These are phyloP conservation scores for Dorcus hopei DNA, from an alignment of 2,888 invertebrate genomes.

Conservation along the genomic window DNA sequence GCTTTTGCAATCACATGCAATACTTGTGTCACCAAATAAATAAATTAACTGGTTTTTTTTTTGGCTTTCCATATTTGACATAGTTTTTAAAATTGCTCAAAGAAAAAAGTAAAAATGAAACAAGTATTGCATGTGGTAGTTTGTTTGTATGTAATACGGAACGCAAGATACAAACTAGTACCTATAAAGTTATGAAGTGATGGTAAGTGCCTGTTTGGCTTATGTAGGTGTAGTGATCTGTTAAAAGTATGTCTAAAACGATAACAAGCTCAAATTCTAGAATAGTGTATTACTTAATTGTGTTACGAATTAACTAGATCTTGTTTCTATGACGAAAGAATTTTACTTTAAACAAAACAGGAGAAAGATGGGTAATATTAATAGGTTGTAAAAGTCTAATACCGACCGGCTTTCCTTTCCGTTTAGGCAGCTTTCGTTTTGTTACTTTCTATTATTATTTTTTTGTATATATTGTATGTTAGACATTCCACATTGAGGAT, in stretches of 20 bases:
- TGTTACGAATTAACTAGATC: slow-evolving; percentile 7
- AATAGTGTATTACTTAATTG: slow-evolving; percentile 6
- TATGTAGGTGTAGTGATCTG: slow-evolving; percentile 20
- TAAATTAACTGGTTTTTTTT: too few relatives aligned
- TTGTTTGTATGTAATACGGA: slow-evolving; percentile 8
- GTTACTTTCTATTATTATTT: slow-evolving; percentile 2
- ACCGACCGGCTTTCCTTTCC: slow-evolving; percentile 4
- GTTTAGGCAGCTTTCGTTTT: slow-evolving; percentile 23
- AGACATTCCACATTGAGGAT: slow-evolving; percentile 21
- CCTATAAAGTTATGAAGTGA: slow-evolving; percentile 24
- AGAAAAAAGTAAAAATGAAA: background rate
- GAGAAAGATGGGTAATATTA: background rate
- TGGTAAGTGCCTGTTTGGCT: slow-evolving; percentile 28
- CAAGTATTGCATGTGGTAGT: slow-evolving; percentile 13
- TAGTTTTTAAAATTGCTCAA: background rate
- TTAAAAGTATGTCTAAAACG: slow-evolving; percentile 15
- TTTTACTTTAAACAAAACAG: background rate
- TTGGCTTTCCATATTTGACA: background rate
- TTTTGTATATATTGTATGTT: slow-evolving; percentile 19
- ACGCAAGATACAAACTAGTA: slow-evolving; percentile 12
- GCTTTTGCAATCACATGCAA: too few relatives aligned
- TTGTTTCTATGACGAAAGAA: background rate
- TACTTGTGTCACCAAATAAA: too few relatives aligned
- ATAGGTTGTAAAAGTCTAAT: slow-evolving; percentile 2
- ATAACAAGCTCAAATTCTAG: slow-evolving; percentile 14